These are phyloP conservation scores for Ochropacha duplaris DNA, from an alignment of 2,888 invertebrate species.

Conservation along the genomic window DNA sequence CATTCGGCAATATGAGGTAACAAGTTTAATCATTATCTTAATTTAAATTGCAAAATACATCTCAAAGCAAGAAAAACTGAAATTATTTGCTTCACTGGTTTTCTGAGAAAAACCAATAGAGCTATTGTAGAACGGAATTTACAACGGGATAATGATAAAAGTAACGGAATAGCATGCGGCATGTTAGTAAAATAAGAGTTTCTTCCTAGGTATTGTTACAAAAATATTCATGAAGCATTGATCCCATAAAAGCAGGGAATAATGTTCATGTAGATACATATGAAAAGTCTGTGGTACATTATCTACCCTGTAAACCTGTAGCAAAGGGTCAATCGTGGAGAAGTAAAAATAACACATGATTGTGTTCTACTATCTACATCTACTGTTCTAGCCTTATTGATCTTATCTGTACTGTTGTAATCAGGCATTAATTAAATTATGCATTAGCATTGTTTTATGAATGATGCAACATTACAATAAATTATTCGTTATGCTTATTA, in stretches of 20 bases:
- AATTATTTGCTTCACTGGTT: slow-evolving; percentile 8
- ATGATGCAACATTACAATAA: slow-evolving; percentile 31
- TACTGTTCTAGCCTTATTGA: background rate
- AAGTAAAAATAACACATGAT: too few species aligned
- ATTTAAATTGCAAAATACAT: background rate
- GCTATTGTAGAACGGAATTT: background rate
- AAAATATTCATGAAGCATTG: background rate
- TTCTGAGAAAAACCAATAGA: background rate
- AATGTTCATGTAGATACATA: background rate
- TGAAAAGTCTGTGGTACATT: background rate
- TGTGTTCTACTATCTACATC: too few species aligned
- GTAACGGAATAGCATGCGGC: background rate
- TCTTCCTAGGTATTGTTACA: background rate
- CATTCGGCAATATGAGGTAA: background rate
- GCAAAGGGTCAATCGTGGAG: background rate
- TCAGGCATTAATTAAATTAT: slow-evolving; percentile 9
- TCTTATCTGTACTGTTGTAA: background rate
- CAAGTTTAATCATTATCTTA: background rate
- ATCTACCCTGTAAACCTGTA: background rate
- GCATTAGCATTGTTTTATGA: slow-evolving; percentile 23
- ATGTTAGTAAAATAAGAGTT: background rate
- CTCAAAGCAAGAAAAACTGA: background rate
- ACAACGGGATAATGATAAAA: background rate
- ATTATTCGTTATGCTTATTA: slow-evolving; percentile 28
- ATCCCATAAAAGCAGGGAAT: background rate